Conservation (phyloP, 2,888 invertebrate species). For the Steinernema scapterisci region DNA sequence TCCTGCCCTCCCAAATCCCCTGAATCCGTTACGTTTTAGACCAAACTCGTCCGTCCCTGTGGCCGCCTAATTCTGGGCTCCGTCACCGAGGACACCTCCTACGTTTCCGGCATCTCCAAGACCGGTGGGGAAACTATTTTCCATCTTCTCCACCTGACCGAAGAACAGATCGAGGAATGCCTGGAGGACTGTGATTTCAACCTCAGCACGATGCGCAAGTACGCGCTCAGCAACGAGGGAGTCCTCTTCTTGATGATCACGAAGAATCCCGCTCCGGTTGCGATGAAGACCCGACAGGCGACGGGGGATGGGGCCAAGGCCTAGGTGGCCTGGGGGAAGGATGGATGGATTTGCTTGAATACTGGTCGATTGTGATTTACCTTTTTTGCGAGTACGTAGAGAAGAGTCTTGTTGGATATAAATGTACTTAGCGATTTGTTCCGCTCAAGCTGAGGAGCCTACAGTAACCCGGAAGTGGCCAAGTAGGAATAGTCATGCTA, state of each 20-base stretch:
- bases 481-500: no score
- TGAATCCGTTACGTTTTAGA: neutral
- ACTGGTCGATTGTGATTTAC: no score
- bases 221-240: conserved; percentile 56
- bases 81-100: conserved; percentile 58
- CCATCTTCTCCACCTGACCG: conserved; percentile 54
- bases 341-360: no score
- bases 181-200: conserved; percentile 48
- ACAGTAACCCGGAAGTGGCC: no score
- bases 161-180: conserved; percentile 49
- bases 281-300: no score
- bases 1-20: neutral
- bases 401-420: no score
- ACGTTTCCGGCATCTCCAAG: conserved; percentile 53
- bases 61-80: conserved; percentile 60
- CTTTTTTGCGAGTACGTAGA: no score
- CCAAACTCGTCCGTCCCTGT: conserved; percentile 51
- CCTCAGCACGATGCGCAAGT: conserved; percentile 44
- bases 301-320: no score
- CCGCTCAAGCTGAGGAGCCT: no score
- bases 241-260: conserved; percentile 61
- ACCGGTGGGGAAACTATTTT: conserved; percentile 48
- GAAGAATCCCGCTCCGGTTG: conserved; percentile 36
- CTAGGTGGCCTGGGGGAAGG: no score
- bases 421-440: no score